Evolutionary conservation across 2,888 invertebrate genomes (phyloP).

Genomic region (Cyaniris semiargus): DNA sequence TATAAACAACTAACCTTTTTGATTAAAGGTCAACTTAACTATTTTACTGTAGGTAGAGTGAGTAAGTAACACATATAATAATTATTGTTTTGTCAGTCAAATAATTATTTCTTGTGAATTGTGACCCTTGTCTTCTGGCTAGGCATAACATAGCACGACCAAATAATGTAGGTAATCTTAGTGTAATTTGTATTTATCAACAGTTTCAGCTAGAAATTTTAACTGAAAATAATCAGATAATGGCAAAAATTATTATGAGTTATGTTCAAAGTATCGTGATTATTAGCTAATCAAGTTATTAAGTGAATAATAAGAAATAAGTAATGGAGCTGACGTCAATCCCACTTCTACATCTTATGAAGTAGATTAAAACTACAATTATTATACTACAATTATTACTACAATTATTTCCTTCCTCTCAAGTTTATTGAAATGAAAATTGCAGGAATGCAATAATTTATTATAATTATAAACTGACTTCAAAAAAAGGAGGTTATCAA

Average conservation of each 20-base stretch:
- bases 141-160: too few species aligned
- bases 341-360: neutral
- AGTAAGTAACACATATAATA: too few species aligned
- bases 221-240: neutral
- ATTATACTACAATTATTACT: too few species aligned
- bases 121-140: too few species aligned
- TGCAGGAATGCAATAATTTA: neutral
- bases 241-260: neutral
- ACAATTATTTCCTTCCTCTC: neutral
- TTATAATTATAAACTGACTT: too few species aligned
- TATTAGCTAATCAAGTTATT: constrained; percentile 17
- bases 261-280: neutral
- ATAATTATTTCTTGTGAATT: too few species aligned
- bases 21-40: too few species aligned
- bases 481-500: too few species aligned
- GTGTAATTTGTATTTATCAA: neutral
- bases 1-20: too few species aligned
- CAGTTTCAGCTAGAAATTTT: neutral
- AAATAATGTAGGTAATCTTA: too few species aligned
- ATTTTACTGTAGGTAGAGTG: too few species aligned
- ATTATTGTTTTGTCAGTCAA: too few species aligned
- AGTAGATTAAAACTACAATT: neutral
- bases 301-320: neutral
- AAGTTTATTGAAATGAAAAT: neutral
- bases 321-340: neutral